phyloP scores from a whole-genome alignment of 2,113 vertebrate species.

The Calidris pygmaea region DNA sequence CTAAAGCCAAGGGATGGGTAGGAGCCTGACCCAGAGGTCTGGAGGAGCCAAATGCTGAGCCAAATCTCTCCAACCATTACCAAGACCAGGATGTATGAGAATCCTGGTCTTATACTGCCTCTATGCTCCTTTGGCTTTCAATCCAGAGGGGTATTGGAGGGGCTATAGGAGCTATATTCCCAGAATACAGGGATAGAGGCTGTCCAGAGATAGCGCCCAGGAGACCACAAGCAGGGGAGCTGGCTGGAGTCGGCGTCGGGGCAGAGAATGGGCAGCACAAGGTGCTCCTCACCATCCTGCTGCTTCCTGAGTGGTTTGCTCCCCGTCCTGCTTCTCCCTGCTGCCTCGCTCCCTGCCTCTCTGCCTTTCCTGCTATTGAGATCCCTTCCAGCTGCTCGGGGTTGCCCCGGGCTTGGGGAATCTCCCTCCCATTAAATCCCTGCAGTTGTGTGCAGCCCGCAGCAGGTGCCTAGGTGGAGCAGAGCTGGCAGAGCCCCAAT shows the following conservation, averaged over 20 bases:
- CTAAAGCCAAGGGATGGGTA: neutral
- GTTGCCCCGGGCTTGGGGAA: neutral
- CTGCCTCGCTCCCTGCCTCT: neutral
- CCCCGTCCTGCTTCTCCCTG: neutral
- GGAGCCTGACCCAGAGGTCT: neutral
- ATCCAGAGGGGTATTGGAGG: neutral
- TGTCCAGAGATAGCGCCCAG: neutral
- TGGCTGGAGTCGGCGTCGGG: neutral
- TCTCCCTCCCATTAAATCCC: neutral
- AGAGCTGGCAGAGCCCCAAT: fast-evolving
- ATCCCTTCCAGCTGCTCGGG: neutral
- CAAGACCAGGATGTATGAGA: neutral
- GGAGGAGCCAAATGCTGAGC: neutral
- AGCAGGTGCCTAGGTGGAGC: neutral
- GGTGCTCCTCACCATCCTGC: fast-evolving
- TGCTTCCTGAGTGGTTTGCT: neutral
- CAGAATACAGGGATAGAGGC: neutral
- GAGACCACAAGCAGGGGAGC: neutral
- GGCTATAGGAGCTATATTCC: neutral
- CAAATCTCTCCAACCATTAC: neutral
- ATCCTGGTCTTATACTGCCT: neutral
- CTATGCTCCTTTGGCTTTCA: neutral
- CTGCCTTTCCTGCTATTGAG: neutral
- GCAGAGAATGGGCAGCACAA: fast-evolving
- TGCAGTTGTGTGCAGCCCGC: neutral